Evolutionary conservation across 37 sponge, comb jelly and placozoan species (phyloP).

Genomic region (Tethya wilhelma): DNA sequence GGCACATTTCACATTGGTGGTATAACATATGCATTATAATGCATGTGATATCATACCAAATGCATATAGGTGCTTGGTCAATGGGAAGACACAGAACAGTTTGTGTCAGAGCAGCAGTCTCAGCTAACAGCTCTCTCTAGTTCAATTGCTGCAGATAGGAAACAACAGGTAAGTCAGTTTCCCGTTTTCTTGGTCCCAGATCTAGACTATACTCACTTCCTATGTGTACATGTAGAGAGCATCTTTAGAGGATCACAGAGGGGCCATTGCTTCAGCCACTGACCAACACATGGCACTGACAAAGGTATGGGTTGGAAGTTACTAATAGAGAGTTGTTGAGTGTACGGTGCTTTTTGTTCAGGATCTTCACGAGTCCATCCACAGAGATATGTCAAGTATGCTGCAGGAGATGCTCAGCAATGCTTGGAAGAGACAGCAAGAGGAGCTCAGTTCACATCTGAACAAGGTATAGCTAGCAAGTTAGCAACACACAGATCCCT

Average conservation of each 20-base stretch:
- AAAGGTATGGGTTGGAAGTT: no score
- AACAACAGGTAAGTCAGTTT: slow-evolving; percentile 7
- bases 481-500: no score
- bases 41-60: no score
- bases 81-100: slow-evolving; percentile 7
- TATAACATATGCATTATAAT: not conserved
- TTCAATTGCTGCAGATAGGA: slow-evolving; percentile 4
- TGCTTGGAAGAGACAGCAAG: slow-evolving; percentile 16
- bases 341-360: slow-evolving; percentile 6
- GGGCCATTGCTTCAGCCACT: no score
- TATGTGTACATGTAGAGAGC: not conserved
- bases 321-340: no score
- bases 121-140: slow-evolving; percentile 5
- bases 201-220: not conserved
- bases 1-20: not conserved
- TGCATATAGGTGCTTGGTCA: slow-evolving; percentile 7
- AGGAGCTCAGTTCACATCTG: slow-evolving; percentile 7
- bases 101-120: slow-evolving; percentile 16
- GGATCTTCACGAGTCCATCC: slow-evolving; percentile 38
- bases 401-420: no score
- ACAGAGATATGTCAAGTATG: slow-evolving; percentile 9
- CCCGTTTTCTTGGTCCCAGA: no score
- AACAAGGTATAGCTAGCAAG: no score
- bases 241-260: not conserved
- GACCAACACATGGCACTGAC: no score